These are phyloP conservation scores for Plectrocnemia conspersa DNA, from an alignment of 1,140 invertebrate species.

Conservation along the genomic window DNA sequence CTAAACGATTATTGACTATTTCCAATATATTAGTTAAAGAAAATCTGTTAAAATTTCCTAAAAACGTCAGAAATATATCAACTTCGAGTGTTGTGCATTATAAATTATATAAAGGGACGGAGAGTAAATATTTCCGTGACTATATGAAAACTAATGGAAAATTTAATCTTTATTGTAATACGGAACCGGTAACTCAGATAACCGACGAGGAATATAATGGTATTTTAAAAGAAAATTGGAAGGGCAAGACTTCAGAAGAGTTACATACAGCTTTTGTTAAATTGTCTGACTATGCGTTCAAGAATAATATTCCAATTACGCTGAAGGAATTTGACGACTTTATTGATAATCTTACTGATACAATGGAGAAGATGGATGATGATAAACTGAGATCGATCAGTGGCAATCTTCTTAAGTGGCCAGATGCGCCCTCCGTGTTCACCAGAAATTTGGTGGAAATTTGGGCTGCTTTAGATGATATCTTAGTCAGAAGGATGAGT, in stretches of 20 bases:
- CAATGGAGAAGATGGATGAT: constrained; percentile 44
- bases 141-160: background rate
- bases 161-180: too few relatives aligned
- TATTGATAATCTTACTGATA: constrained; percentile 42
- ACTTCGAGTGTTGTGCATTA: too few relatives aligned
- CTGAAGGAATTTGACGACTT: constrained; percentile 43
- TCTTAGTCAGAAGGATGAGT: constrained; percentile 45
- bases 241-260: constrained; percentile 17
- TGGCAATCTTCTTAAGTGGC: constrained; percentile 39
- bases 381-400: constrained; percentile 44
- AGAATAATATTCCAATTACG: constrained; percentile 37
- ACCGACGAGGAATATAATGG: constrained; percentile 9
- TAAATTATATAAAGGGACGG: too few relatives aligned
- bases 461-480: constrained; percentile 52
- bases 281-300: constrained; percentile 40
- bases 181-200: too few relatives aligned
- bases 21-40: too few relatives aligned
- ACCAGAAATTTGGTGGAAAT: constrained; percentile 50
- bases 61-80: too few relatives aligned
- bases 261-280: constrained; percentile 41
- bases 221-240: constrained; percentile 28
- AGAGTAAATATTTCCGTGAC: too few relatives aligned
- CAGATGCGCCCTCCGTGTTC: constrained; percentile 38
- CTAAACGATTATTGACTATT: too few relatives aligned
- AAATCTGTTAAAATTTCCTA: too few relatives aligned